Conservation (phyloP, 2,797 vertebrate species). For the Hoplostethus atlanticus region DNA sequence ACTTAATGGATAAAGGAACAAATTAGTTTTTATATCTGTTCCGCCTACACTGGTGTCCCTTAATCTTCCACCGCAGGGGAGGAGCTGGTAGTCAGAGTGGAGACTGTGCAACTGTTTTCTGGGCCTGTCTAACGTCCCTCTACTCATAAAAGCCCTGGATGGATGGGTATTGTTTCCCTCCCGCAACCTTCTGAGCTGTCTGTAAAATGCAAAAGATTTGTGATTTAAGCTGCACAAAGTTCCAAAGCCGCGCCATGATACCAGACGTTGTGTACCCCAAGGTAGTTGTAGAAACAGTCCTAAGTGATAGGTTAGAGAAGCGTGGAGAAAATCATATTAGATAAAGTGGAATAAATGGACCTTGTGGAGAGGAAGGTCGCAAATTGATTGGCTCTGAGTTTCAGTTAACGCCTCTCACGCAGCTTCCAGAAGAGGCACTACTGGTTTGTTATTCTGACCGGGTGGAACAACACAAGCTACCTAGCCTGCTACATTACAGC, state of each 20-base stretch:
- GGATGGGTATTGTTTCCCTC: constrained; percentile 66
- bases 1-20: constrained; percentile 60
- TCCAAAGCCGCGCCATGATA: constrained; percentile 28
- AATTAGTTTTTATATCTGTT: constrained; percentile 72
- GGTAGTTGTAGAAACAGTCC: background rate
- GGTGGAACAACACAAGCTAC: too few relatives aligned
- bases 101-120: constrained; percentile 54
- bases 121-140: constrained; percentile 55
- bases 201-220: constrained; percentile 65
- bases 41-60: constrained; percentile 47
- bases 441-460: too few relatives aligned
- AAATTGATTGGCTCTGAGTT: too few relatives aligned
- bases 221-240: constrained; percentile 53
- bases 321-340: too few relatives aligned
- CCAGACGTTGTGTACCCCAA: background rate
- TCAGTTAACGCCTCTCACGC: too few relatives aligned
- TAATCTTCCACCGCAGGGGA: constrained; percentile 53
- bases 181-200: constrained; percentile 55
- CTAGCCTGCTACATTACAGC: too few relatives aligned
- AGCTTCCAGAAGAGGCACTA: too few relatives aligned
- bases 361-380: too few relatives aligned
- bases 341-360: too few relatives aligned
- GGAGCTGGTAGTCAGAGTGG: constrained; percentile 46
- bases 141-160: constrained; percentile 66
- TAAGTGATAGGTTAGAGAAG: too few relatives aligned